Evolutionary conservation across 2,113 vertebrate species (phyloP).

Genomic region (Mormyrus lacerda): DNA sequence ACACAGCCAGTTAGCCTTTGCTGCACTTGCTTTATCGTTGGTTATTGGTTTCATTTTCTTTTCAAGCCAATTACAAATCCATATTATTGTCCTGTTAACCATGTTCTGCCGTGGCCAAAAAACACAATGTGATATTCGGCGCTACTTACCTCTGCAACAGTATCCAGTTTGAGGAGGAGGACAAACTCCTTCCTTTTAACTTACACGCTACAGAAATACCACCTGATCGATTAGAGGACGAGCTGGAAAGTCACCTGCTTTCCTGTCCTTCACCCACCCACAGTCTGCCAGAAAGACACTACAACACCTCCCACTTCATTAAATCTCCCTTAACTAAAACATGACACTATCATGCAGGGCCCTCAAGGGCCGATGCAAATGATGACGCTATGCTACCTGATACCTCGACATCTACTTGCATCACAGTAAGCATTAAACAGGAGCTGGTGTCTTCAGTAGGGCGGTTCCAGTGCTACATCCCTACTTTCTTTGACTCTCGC

Average conservation of each 20-base stretch:
- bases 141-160: not conserved
- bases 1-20: not conserved
- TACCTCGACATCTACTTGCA: not conserved
- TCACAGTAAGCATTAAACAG: not conserved
- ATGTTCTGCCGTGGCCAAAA: not conserved
- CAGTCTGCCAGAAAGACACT: not conserved
- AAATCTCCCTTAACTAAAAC: not conserved
- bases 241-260: not conserved
- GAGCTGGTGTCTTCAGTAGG: not conserved
- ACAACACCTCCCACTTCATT: constrained; percentile 10
- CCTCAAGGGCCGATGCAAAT: not conserved
- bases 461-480: not conserved
- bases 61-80: not conserved
- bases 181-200: not conserved
- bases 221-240: not conserved
- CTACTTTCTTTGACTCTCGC: not conserved
- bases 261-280: not conserved
- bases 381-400: not conserved
- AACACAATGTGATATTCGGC: not conserved
- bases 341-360: not conserved
- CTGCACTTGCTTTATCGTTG: not conserved
- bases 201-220: not conserved
- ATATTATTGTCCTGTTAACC: not conserved
- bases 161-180: not conserved
- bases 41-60: not conserved